These are phyloP conservation scores for crab-eating macaque (Macaca fascicularis) DNA, from an alignment of 2,113 vertebrate species.

Conservation along the genomic window T2T-MFA8v1.1 NC_088392.1:7803001-7803500, in stretches of 20 bases:
- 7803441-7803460: too few relatives aligned
- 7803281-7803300: background rate
- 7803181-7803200: background rate
- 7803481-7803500: too few relatives aligned
- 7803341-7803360: background rate
- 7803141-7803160: background rate
- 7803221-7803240: background rate
- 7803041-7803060: background rate
- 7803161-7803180: background rate
- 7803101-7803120: background rate
- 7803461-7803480: too few relatives aligned
- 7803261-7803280: background rate
- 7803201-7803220: background rate
- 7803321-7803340: background rate
- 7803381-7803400: background rate
- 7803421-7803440: too few relatives aligned
- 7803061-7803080: background rate
- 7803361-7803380: accelerated
- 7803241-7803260: background rate
- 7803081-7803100: background rate
- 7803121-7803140: background rate
- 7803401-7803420: too few relatives aligned
- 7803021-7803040: background rate
- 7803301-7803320: background rate
- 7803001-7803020: background rate